phyloP scores from a whole-genome alignment of 1,140 invertebrate species.

The Drosophila ambigua region DNA sequence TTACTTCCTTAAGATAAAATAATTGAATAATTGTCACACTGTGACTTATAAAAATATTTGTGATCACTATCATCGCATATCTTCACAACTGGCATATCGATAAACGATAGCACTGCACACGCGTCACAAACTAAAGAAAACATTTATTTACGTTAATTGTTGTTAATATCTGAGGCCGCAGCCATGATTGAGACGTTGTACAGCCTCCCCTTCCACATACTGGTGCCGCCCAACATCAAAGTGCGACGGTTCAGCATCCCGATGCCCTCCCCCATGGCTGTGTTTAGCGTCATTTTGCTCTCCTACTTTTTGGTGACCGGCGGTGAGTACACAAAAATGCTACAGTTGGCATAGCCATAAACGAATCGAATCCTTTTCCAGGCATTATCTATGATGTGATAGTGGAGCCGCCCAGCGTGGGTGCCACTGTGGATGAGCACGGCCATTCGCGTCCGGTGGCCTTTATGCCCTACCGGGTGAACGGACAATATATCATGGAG shows the following conservation, averaged over 20 bases:
- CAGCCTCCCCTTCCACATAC: conserved; percentile 90
- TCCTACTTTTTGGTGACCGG: conserved; percentile 99
- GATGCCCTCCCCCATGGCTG: conserved; percentile 95
- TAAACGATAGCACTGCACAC: too few relatives aligned
- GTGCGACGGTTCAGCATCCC: conserved; percentile 91
- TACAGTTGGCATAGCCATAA: background rate
- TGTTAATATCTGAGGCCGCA: background rate
- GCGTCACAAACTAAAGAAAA: too few relatives aligned
- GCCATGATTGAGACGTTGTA: conserved; percentile 91
- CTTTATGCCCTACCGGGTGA: conserved; percentile 99
- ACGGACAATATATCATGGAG: conserved; percentile 99
- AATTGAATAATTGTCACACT: too few relatives aligned
- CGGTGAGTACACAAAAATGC: conserved; percentile 87
- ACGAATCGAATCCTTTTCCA: conserved; percentile 84
- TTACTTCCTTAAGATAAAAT: too few relatives aligned
- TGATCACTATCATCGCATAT: too few relatives aligned
- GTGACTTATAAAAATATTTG: background rate
- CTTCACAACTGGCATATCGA: conserved; percentile 20
- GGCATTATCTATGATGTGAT: conserved; percentile 99
- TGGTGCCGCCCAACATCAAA: conserved; percentile 96
- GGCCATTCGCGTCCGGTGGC: conserved; percentile 97
- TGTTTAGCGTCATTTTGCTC: conserved; percentile 94
- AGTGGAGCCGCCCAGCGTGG: conserved; percentile 98
- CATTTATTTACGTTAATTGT: background rate
- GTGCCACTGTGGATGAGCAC: conserved; percentile 98